Percentiles rank a stretch among this genome's conserved stretches.
Conservation (phyloP, 1,140 invertebrate species). For the Dryas iulia region DNA sequence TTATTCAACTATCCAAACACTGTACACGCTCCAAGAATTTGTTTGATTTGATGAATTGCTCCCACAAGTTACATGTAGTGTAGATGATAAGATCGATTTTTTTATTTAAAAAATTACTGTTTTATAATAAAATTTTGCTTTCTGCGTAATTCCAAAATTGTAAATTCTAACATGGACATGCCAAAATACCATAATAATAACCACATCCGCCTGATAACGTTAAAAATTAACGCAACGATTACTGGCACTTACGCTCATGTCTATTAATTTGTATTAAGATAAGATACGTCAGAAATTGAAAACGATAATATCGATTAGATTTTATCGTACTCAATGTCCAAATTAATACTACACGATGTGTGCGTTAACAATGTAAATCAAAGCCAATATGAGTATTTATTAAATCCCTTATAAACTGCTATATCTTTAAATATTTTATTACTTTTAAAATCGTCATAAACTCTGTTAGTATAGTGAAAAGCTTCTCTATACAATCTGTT, state of each 20-base stretch:
- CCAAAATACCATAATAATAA: conserved; percentile 6
- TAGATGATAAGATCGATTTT: neutral
- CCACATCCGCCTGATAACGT: conserved; percentile 17
- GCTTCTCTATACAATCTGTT: neutral
- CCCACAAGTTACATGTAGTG: conserved; percentile 10
- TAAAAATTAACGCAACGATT: conserved; percentile 18
- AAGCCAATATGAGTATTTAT: conserved; percentile 22
- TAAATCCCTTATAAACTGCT: conserved; percentile 19
- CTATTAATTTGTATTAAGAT: conserved; percentile 51
- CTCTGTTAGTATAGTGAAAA: neutral
- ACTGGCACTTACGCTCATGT: conserved; percentile 32
- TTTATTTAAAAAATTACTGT: neutral
- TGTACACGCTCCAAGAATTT: conserved; percentile 37
- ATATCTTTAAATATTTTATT: neutral
- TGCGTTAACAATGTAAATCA: conserved; percentile 29
- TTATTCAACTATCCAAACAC: conserved; percentile 31
- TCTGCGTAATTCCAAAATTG: neutral
- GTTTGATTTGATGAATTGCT: conserved; percentile 34
- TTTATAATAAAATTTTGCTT: too few relatives aligned
- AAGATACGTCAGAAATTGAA: conserved; percentile 43
- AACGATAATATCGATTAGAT: conserved; percentile 42
- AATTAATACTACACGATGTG: conserved; percentile 31
- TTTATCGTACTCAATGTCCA: conserved; percentile 33
- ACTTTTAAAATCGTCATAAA: neutral
- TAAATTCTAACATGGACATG: neutral